Conservation (phyloP, 2,888 invertebrate genomes). For the Isoperla grammatica region DNA sequence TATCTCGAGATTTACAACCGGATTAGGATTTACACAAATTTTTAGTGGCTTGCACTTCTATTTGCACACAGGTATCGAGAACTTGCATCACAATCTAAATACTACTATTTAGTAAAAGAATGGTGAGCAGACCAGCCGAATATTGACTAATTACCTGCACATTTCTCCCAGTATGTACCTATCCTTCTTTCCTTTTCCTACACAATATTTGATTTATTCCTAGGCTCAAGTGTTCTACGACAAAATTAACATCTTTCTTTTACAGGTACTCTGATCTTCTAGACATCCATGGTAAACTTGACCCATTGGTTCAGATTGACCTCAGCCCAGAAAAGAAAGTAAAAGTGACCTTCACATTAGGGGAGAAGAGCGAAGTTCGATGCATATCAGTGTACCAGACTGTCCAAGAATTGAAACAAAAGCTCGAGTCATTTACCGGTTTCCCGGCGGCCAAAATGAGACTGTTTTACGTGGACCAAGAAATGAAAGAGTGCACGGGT, state of each 20-base stretch:
- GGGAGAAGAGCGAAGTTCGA: slow-evolving; percentile 46
- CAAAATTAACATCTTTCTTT: slow-evolving; percentile 26
- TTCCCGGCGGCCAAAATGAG: slow-evolving; percentile 81
- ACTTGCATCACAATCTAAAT: slow-evolving; percentile 3
- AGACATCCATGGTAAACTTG: slow-evolving; percentile 79
- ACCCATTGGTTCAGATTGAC: slow-evolving; percentile 84
- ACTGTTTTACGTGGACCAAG: slow-evolving; percentile 82
- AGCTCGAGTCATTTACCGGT: slow-evolving; percentile 73
- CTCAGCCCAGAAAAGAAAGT: slow-evolving; percentile 81
- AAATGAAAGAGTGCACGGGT: slow-evolving; percentile 51
- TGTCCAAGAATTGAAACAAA: slow-evolving; percentile 67
- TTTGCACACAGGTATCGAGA: not conserved
- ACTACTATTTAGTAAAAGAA: no score
- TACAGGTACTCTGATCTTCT: slow-evolving; percentile 75
- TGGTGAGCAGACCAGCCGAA: no score
- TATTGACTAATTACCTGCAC: no score
- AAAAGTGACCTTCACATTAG: slow-evolving; percentile 73
- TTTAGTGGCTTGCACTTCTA: no score
- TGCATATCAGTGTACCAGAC: slow-evolving; percentile 67
- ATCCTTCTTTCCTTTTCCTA: no score
- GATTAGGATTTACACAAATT: no score
- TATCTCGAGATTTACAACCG: no score
- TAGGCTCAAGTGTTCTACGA: no score
- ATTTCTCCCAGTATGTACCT: no score
- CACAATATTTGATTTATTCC: no score